Evolutionary conservation across 2,113 vertebrate species (phyloP), one percentile per base, ranked within the genome.

Genomic region (Lutjanus erythropterus): DNA sequence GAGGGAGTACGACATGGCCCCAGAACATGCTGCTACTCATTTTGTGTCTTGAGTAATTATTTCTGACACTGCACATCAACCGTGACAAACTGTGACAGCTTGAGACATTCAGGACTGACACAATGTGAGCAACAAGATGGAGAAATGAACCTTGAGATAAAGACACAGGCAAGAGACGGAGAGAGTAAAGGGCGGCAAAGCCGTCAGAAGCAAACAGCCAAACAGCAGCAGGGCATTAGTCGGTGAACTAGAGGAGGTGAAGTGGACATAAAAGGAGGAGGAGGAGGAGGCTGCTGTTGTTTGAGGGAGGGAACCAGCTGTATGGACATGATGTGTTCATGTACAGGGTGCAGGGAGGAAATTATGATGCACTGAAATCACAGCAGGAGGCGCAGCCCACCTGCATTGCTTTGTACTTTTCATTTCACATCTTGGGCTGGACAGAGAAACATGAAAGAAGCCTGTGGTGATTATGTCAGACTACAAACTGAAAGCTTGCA

Each of bases 31-130:
- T 33, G 70, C 71, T 25, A 52, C 53, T 88, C 66, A 58, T 77
- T 86, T 77, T 59, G 35, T 33, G 56, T 80, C 80, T 78, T 35
- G 23, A 35, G 59, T 74, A 83, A 83, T 88, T 81, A 82, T 60
- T 69, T 87, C 39, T 86, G 85, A 85, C 89, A 71, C 25, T n/a
- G 70, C 83, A 65, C 74, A 74, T 88, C 89, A 88, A n/a, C 64
- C 41, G 16, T 79, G 76, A 84, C 71, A 81, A 75, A 82, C 58
- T 73, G 68, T 85, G 91, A 89, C 81, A 91, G 85, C 83, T 59
- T 35, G 68, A 69, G 77, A 85, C 68, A 66, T 80, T 71, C 77
- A 55, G 64, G 76, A 84, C 76, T 80, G 81, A 79, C 85, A 79
- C 49, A 61, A 68, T 72, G 46, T 14, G 56, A 74, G n/a, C 68